These are phyloP conservation scores for Diachasmimorpha longicaudata DNA, from an alignment of 1,140 invertebrate genomes.

Conservation along the genomic window DNA sequence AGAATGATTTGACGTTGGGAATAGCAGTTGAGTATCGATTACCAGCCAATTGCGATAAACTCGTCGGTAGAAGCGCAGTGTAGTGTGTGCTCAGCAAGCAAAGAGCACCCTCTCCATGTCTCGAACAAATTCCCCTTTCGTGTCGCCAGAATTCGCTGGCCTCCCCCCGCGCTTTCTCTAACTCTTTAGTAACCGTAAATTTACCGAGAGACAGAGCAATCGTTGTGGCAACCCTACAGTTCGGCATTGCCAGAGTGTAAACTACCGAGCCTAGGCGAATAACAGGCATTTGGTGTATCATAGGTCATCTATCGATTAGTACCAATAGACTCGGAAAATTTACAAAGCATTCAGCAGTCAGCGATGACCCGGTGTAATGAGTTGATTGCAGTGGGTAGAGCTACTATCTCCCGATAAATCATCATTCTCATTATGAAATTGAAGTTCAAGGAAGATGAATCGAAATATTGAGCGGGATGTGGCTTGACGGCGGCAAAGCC, in stretches of 20 bases:
- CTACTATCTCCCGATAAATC: neutral
- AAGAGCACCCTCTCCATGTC: neutral
- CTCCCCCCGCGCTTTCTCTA: neutral
- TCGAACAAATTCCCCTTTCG: neutral
- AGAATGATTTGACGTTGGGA: neutral
- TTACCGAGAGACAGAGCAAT: neutral
- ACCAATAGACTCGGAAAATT: constrained; percentile 3
- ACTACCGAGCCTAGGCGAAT: neutral
- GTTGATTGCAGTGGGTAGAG: neutral
- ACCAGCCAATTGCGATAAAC: neutral
- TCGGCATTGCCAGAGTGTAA: neutral
- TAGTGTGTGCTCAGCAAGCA: neutral
- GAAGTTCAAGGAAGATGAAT: neutral
- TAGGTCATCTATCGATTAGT: constrained; percentile 14
- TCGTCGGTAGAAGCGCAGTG: neutral
- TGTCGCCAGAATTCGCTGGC: neutral
- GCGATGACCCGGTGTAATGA: neutral
- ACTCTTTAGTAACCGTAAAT: neutral
- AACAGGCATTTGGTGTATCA: neutral
- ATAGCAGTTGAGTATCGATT: neutral
- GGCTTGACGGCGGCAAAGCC: neutral
- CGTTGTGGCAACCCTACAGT: neutral
- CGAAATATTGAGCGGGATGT: neutral
- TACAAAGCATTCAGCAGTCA: neutral
- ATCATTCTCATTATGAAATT: neutral